phyloP scores from a whole-genome alignment of 2,113 vertebrate genomes.

The Myrmecobius fasciatus region DNA sequence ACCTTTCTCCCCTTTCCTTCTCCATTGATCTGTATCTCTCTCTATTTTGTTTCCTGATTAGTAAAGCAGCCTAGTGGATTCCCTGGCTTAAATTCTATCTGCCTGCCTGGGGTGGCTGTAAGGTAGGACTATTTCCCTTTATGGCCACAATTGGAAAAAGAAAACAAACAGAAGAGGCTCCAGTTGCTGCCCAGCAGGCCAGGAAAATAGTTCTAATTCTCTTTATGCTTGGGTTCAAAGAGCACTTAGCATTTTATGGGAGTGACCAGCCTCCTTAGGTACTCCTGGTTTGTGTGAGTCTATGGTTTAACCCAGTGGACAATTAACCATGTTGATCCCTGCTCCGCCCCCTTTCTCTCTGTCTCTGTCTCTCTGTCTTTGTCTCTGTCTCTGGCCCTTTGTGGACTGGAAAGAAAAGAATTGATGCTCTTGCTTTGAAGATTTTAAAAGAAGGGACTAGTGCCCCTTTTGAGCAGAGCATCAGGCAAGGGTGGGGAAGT shows the following conservation, averaged over 20 bases:
- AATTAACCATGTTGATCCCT: constrained; percentile 56
- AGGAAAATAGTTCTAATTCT: constrained; percentile 41
- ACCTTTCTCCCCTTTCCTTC: not conserved
- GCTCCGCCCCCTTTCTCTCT: not conserved
- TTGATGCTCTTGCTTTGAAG: constrained; percentile 32
- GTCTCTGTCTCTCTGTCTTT: not conserved
- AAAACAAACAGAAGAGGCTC: constrained; percentile 35
- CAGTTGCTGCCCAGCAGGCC: constrained; percentile 55
- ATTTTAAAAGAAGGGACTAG: constrained; percentile 46
- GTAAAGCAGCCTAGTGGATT: not conserved
- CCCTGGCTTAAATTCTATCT: not conserved
- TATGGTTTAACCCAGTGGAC: constrained; percentile 55
- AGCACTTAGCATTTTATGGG: constrained; percentile 54
- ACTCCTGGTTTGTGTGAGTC: constrained; percentile 48
- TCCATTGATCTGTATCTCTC: not conserved
- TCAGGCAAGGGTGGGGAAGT: constrained; percentile 53
- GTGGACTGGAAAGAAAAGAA: constrained; percentile 21
- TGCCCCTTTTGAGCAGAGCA: constrained; percentile 59
- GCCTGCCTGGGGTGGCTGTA: not conserved
- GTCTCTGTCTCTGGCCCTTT: not conserved
- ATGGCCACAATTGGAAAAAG: constrained; percentile 40
- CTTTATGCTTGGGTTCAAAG: constrained; percentile 65
- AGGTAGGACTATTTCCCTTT: constrained; percentile 39
- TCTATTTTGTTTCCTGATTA: not conserved
- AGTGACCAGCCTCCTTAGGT: constrained; percentile 50